A percentile compares a stretch with the other conserved stretches of the same genome.
Conservation (phyloP, 2,113 vertebrate species). For the Corythoichthys haematopterus region DNA sequence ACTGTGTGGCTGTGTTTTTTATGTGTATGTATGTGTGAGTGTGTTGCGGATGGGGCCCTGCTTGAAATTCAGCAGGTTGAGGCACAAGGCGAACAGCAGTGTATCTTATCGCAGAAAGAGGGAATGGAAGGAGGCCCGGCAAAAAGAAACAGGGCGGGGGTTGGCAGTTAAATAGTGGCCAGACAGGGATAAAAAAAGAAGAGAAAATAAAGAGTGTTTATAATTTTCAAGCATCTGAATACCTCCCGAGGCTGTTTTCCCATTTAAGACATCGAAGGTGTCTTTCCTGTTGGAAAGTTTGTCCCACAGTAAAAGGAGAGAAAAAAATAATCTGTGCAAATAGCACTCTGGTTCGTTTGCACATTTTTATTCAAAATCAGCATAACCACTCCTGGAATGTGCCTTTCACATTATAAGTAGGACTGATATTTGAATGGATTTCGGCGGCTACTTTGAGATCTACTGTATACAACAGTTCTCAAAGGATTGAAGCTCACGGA, state of each 20-base stretch:
- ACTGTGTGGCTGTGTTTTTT: slow-evolving; percentile 22
- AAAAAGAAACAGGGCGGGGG: slow-evolving; percentile 7
- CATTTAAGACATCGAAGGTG: not conserved
- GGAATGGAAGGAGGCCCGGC: slow-evolving; percentile 27
- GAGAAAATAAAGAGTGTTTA: slow-evolving; percentile 30
- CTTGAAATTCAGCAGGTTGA: slow-evolving; percentile 66
- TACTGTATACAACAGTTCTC: too few species aligned
- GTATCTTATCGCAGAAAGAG: slow-evolving; percentile 56
- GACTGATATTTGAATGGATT: too few species aligned
- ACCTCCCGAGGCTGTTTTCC: not conserved
- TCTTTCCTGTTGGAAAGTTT: not conserved
- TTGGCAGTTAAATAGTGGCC: not conserved
- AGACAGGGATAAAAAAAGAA: slow-evolving; percentile 6
- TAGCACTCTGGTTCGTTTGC: too few species aligned
- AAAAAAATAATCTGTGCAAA: not conserved
- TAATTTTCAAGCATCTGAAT: slow-evolving; percentile 1
- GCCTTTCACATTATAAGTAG: too few species aligned
- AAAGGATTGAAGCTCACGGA: too few species aligned
- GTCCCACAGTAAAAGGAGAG: not conserved
- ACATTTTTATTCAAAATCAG: too few species aligned
- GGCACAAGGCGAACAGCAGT: slow-evolving; percentile 52
- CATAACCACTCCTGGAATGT: too few species aligned
- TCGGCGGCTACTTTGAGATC: too few species aligned
- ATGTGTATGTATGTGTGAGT: slow-evolving; percentile 26
- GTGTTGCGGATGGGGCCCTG: slow-evolving; percentile 47